Base-by-base conservation (phyloP, 2,888 invertebrate species). In the Volucella inflata region DNA sequence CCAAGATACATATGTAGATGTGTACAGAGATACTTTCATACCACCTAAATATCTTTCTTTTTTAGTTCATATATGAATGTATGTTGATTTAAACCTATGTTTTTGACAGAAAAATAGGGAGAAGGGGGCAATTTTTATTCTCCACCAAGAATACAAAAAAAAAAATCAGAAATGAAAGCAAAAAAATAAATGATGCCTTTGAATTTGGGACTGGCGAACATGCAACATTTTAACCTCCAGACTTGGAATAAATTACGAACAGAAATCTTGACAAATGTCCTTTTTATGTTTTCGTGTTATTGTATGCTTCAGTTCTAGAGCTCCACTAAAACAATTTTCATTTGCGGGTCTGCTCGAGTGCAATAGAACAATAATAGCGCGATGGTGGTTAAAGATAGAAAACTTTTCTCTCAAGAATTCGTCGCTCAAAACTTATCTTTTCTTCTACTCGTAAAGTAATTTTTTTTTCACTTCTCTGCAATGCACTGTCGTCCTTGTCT, bases 211-310 rank as follows among this genome's bases (percentile, higher is more conserved):
- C 6, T 48, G 44, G 42, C 42, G 10, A n/a, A 10, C 36, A 53
- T 59, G 71, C 77, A 72, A 77, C 77, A 72, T 72, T 72, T 71
- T 38, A 14, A 48, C 62, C 70, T 46, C 55, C 17, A 55, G 62
- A 57, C 60, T 53, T 11, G 30, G 14, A 14, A 67, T 67, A 67
- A 74, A 65, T 76, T 59, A 53, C 30, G 46, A 16, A 59, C 64
- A 40, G 12, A 30, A 62, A 55, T n/a, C 21, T 42, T 62, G 48
- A 74, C 53, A 64, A 62, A 62, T 68, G 46, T 57, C 14, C 42
- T 64, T 17, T 42, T 60, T 36, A 30, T 30, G 30, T 30, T 30
- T 30, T 30, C 6, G 6, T 30, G 30, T 30, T 30, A 6, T 30
- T 30, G 30, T 30, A 30, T 30, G 6, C 6, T 30, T 4, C 30